Percentiles rank a stretch among this genome's conserved stretches.
Conservation (phyloP, 2,888 invertebrate genomes). For the Agriopis aurantiaria region DNA sequence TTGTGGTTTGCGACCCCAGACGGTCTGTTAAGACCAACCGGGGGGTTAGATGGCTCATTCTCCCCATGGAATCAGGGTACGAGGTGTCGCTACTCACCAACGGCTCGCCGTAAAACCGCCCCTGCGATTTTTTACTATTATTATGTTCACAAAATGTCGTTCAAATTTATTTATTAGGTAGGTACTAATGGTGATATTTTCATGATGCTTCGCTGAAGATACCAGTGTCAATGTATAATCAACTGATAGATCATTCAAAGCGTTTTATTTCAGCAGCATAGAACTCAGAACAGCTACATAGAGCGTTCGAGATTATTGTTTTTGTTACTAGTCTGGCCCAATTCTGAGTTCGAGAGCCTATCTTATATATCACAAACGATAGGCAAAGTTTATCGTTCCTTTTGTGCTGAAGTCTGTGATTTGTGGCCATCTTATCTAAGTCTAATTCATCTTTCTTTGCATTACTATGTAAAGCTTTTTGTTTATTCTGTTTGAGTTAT, state of each 20-base stretch:
- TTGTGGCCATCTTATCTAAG: constrained; percentile 38
- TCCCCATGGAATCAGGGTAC: too few species aligned
- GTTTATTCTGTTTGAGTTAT: constrained; percentile 17
- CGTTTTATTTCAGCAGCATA: not conserved
- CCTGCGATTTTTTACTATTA: too few species aligned
- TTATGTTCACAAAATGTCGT: too few species aligned
- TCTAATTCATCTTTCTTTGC: constrained; percentile 30
- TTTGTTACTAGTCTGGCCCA: constrained; percentile 22
- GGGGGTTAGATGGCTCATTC: too few species aligned
- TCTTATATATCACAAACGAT: constrained; percentile 23
- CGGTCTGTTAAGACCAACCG: too few species aligned
- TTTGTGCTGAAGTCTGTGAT: constrained; percentile 31
- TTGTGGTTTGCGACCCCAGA: too few species aligned
- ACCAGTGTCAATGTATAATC: not conserved
- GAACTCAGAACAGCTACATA: not conserved
- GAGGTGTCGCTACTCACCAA: too few species aligned
- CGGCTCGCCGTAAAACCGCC: too few species aligned
- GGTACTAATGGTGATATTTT: too few species aligned
- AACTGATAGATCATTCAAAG: not conserved
- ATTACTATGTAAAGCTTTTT: constrained; percentile 6
- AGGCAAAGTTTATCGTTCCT: constrained; percentile 34
- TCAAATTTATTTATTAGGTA: too few species aligned
- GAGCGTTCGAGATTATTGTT: constrained; percentile 8
- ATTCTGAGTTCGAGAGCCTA: constrained; percentile 5
- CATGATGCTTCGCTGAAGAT: too few species aligned